Percentiles rank a stretch among this genome's conserved stretches.
Conservation (phyloP, 1,140 invertebrate genomes). For the Drepana arcuata region DNA sequence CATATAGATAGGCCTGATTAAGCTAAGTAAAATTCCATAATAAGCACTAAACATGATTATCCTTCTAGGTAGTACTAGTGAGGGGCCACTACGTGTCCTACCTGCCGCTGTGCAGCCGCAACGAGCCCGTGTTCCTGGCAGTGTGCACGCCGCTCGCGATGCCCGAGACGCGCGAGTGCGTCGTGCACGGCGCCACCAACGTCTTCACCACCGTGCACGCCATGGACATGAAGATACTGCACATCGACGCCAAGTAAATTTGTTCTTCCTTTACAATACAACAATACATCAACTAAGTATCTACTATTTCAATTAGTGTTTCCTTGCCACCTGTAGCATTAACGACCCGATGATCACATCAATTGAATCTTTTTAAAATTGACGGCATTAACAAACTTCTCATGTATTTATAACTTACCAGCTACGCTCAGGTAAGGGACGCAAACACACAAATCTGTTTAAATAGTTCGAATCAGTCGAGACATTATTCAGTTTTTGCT, state of each 20-base stretch:
- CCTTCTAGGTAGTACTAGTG: conserved; percentile 94
- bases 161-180: conserved; percentile 96
- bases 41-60: too few relatives aligned
- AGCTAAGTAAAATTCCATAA: too few relatives aligned
- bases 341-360: neutral
- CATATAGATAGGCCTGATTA: too few relatives aligned
- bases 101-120: conserved; percentile 90
- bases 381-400: neutral
- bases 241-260: conserved; percentile 94
- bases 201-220: conserved; percentile 97
- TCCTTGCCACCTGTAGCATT: neutral
- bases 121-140: conserved; percentile 97
- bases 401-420: neutral
- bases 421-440: neutral
- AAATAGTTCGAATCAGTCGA: too few relatives aligned
- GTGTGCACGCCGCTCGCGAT: conserved; percentile 98
- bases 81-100: conserved; percentile 96
- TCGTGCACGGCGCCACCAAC: conserved; percentile 96
- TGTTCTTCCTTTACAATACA: too few relatives aligned
- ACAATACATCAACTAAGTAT: neutral
- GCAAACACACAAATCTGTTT: too few relatives aligned
- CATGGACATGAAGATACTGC: conserved; percentile 98
- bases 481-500: too few relatives aligned
- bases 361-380: neutral
- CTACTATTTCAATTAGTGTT: neutral